Evolutionary conservation across 2,113 vertebrate genomes (phyloP).

Genomic region (Leuciscus idus): DNA sequence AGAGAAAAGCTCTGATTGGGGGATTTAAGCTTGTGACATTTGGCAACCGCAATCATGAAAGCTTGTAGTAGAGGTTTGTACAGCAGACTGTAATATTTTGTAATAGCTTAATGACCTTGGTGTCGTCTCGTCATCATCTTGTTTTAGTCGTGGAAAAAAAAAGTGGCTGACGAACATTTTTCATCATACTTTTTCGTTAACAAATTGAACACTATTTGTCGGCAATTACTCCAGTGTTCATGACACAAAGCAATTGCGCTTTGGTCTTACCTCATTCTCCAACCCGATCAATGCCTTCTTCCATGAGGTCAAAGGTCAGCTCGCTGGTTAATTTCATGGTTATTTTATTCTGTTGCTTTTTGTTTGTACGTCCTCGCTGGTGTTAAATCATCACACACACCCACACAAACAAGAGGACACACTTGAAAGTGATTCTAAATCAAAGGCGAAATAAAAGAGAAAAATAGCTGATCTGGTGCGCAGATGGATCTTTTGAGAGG

Average conservation of each 20-base stretch:
- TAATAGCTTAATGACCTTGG: too few species aligned
- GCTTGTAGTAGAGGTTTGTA: too few species aligned
- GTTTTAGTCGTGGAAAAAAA: too few species aligned
- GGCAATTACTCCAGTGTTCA: background rate
- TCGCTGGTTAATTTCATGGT: conserved; percentile 13
- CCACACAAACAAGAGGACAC: conserved; percentile 31
- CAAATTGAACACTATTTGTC: background rate
- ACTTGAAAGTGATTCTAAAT: conserved; percentile 50
- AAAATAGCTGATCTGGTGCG: conserved; percentile 42
- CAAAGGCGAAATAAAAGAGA: conserved; percentile 40
- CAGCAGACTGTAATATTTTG: too few species aligned
- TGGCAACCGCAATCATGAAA: too few species aligned
- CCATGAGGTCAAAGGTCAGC: conserved; percentile 29
- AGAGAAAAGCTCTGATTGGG: too few species aligned
- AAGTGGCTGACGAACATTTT: too few species aligned
- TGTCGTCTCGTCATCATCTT: too few species aligned
- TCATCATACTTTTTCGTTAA: too few species aligned
- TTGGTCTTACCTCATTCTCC: background rate
- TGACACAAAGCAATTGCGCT: background rate
- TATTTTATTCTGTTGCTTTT: background rate
- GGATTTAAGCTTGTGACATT: too few species aligned
- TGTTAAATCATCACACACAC: conserved; percentile 28
- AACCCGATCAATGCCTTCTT: conserved; percentile 20
- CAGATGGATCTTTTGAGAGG: conserved; percentile 37
- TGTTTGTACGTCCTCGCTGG: conserved; percentile 27